A percentile compares a stretch with the other conserved stretches of the same genome.
These are phyloP conservation scores for Axea sp. DNA, from an alignment of 2,888 invertebrate species.

Conservation along the genomic window DNA sequence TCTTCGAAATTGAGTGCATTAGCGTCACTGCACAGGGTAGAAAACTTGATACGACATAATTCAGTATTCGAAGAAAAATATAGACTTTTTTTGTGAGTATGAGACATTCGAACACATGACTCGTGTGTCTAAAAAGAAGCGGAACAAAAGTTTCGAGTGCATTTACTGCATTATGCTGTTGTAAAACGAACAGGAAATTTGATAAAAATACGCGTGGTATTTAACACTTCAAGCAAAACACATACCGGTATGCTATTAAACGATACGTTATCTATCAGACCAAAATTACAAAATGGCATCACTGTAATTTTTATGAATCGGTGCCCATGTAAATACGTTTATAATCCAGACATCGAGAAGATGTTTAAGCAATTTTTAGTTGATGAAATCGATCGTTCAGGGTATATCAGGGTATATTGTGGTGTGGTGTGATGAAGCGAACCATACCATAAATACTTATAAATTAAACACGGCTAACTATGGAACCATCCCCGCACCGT, in stretches of 20 bases:
- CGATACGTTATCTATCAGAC: background rate
- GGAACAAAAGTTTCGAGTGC: background rate
- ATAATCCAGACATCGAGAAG: slow-evolving; percentile 16
- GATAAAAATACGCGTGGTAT: slow-evolving; percentile 13
- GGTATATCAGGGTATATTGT: slow-evolving; percentile 14
- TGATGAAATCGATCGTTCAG: background rate
- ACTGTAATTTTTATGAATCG: slow-evolving; percentile 4
- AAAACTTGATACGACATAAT: background rate
- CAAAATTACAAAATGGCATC: slow-evolving; percentile 21
- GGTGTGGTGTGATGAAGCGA: background rate
- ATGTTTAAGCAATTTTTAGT: slow-evolving; percentile 20
- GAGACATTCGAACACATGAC: background rate
- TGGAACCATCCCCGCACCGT: background rate
- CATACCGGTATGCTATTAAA: slow-evolving; percentile 1
- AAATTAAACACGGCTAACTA: slow-evolving; percentile 12
- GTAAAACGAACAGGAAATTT: background rate
- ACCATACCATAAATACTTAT: background rate
- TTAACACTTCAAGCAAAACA: slow-evolving; percentile 13
- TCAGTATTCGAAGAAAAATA: background rate
- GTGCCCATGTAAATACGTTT: background rate
- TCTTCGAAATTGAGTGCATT: too few relatives aligned
- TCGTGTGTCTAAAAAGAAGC: background rate
- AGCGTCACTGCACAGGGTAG: too few relatives aligned
- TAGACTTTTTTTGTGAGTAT: slow-evolving; percentile 4
- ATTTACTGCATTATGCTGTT: slow-evolving; percentile 8